Base-by-base conservation (phyloP, 1,140 invertebrate genomes). In the Drosophila arawakana region DNA sequence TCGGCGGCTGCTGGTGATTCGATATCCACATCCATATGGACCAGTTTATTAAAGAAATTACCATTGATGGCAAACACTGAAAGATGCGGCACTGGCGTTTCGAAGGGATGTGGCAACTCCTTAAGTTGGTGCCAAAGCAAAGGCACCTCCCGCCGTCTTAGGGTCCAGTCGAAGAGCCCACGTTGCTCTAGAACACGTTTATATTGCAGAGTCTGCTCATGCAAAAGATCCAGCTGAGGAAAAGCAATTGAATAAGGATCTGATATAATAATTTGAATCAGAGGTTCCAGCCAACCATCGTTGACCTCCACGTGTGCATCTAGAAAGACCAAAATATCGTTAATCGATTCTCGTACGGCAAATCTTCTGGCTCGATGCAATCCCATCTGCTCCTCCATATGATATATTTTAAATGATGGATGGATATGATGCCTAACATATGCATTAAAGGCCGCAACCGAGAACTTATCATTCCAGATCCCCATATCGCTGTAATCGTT, bases 291-390 rank as follows among this genome's bases (percentile, higher is more conserved):
- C 95, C 96, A 97, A 86, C 97, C 97, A 41, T 95, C 93, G 78
- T 96, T 97, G 4, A 95, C 96, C 93, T 99, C 98, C 1, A 96
- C 96, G 83, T 99, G 98, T 0, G 97, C 97, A 92, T 99, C 98
- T 6, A 98, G 93, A 93, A 99, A 98, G 7, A 99, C 94, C 1
- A 98, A 92, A 9, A 98, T 95, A 50, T 98, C 96, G 0, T 95
- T 96, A 7, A 93, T 95, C 1, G 97, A 97, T 47, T 91, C 86
- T 77, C 94, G 95, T 0, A 97, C 97, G 3, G 98, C 98, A 10
- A 97, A 95, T 59, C 98, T 92, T 57, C 98, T 93, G 0, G 97
- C 97, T 72, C 96, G 93, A 67, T 98, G 98, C 34, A 99, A 92
- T 1, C 98, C 98, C 61, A 96, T 95, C 34, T 97, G 93, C 74